Evolutionary conservation across 2,888 invertebrate species (phyloP), one percentile per base, ranked within the genome.

Genomic region (Drosophila ezoana): DNA sequence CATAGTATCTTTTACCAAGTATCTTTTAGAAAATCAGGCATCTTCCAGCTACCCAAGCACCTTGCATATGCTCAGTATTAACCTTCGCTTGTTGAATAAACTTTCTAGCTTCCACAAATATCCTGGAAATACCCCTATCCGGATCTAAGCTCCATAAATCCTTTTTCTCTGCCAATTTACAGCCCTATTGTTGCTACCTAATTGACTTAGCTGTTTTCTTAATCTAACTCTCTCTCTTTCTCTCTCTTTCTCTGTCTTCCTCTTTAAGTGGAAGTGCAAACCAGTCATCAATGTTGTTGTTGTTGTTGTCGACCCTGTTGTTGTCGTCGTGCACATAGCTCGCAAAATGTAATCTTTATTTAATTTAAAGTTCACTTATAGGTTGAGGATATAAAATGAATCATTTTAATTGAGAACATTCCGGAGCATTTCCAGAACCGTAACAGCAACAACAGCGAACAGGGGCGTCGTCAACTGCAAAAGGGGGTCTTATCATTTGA

Each of bases 331-430:
- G 20, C 14, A 49, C 32, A 52, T 38, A 16, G 16, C 47, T 13
- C 47, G 56, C 63, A 66, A 74, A 79, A 70, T 72, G 67, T 81
- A 85, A 85, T 85, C 85, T 81, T 81, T 75, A 81, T 83, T 83
- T 72, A 76, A 80, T 76, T 84, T 76, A 76, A 81, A 84, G 86
- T 84, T 81, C 84, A 83, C 73, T 64, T 73, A 76, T 85, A 83
- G 86, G 86, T 85, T 85, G 81, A 80, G 73, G 72, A 81, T 81
- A 84, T 28, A 28, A 28, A 28, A 28, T 85, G 83, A 84, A 81
- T 84, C 84, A 85, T 72, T 79, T 73, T 69, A 81, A 84, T 84
- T 84, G 81, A 81, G 73, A 77, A 81, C 78, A 81, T 81, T 82
- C 81, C 81, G 77, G 47, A 52, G 71, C 43, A 51, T 48, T 73